Conservation (phyloP, 2,888 invertebrate species). For the Thecocarcelia acutangulata region DNA sequence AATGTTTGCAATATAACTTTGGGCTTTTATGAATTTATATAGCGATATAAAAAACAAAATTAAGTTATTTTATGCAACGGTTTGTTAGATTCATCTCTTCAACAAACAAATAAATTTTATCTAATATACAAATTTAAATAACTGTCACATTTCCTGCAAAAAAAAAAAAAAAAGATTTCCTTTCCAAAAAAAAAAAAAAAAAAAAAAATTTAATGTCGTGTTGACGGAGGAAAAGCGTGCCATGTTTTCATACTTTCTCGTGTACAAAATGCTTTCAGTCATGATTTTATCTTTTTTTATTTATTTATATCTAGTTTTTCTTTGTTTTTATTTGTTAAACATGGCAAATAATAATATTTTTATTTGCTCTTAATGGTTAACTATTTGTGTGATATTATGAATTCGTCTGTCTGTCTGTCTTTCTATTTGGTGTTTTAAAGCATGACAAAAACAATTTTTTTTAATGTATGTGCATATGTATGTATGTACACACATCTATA, state of each 20-base stretch:
- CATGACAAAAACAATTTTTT: conserved; percentile 9
- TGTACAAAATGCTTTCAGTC: conserved; percentile 21
- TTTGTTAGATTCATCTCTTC: too few relatives aligned
- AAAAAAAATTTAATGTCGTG: conserved; percentile 16
- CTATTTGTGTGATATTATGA: conserved; percentile 50
- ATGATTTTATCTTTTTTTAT: conserved; percentile 33
- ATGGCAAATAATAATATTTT: neutral
- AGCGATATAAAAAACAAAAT: too few relatives aligned
- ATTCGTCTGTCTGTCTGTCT: neutral
- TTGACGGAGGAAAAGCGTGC: conserved; percentile 59
- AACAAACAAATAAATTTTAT: neutral
- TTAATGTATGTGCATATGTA: neutral
- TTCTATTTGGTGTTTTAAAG: neutral
- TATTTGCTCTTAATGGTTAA: conserved; percentile 37
- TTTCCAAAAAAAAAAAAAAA: conserved; percentile 4
- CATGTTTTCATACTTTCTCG: conserved; percentile 42
- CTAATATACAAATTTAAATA: neutral
- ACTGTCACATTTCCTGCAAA: conserved; percentile 45
- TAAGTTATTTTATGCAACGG: too few relatives aligned
- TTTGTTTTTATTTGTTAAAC: conserved; percentile 32
- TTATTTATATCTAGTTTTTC: conserved; percentile 29
- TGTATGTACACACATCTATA: neutral
- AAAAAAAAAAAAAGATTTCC: neutral
- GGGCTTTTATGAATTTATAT: too few relatives aligned
- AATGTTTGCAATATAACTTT: too few relatives aligned